A percentile compares a stretch with the other conserved stretches of the same genome.
These are phyloP conservation scores for Oreochromis tanganicae DNA, from an alignment of 2,113 vertebrate species.

Conservation along the genomic window DNA sequence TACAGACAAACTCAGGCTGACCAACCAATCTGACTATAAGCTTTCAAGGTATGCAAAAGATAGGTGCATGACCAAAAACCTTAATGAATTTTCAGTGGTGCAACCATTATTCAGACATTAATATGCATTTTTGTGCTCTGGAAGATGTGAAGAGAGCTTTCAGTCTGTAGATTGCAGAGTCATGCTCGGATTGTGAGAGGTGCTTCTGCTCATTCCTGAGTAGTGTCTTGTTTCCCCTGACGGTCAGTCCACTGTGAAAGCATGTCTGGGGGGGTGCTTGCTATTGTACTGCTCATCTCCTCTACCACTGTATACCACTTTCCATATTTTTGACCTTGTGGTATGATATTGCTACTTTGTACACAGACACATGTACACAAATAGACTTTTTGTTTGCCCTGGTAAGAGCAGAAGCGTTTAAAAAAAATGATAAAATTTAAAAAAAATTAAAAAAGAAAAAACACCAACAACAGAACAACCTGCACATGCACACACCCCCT, in stretches of 20 bases:
- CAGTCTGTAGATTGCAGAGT: neutral
- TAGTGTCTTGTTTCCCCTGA: neutral
- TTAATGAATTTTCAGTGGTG: neutral
- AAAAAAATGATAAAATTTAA: neutral
- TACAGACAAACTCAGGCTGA: neutral
- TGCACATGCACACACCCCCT: neutral
- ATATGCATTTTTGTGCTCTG: neutral
- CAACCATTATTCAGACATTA: neutral
- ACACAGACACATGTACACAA: neutral
- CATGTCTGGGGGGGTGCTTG: neutral
- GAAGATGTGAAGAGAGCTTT: neutral
- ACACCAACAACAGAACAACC: neutral
- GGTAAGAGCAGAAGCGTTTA: neutral
- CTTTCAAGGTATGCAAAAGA: neutral
- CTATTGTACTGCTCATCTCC: neutral
- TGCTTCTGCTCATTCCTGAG: neutral
- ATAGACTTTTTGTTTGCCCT: neutral
- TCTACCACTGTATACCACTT: neutral
- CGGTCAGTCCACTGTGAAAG: neutral
- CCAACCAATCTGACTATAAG: neutral
- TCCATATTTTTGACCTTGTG: neutral
- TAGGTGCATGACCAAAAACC: neutral
- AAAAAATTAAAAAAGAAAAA: neutral
- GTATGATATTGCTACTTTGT: neutral
- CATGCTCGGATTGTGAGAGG: neutral